Conservation (phyloP, 2,888 invertebrate genomes). For the Tenthredo amoena region DNA sequence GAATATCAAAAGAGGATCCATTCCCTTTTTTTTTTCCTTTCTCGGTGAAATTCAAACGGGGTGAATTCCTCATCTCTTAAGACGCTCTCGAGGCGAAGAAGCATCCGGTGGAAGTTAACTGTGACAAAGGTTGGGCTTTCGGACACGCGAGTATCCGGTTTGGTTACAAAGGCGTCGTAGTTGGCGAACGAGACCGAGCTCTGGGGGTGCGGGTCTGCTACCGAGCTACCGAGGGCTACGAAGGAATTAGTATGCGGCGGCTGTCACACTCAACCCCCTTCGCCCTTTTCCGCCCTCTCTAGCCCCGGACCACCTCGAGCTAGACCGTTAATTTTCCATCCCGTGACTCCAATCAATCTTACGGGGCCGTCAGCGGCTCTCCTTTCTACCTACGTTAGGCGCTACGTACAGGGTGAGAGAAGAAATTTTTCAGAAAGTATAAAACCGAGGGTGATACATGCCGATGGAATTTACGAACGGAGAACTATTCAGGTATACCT, state of each 20-base stretch:
- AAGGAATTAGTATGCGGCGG: constrained; percentile 74
- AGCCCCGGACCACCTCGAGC: constrained; percentile 62
- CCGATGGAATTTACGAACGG: neutral
- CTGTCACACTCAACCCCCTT: constrained; percentile 70
- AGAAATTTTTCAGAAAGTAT: neutral
- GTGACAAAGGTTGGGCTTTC: constrained; percentile 53
- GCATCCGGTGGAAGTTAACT: constrained; percentile 41
- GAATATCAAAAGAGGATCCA: neutral
- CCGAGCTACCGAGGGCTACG: constrained; percentile 37
- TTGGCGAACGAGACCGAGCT: constrained; percentile 8
- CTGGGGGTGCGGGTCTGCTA: constrained; percentile 1
- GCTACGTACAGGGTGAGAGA: neutral
- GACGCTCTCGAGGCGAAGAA: neutral
- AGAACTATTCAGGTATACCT: neutral
- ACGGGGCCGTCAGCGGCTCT: constrained; percentile 71
- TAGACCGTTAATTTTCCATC: constrained; percentile 77
- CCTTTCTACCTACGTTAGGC: constrained; percentile 63
- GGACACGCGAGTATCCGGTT: constrained; percentile 51
- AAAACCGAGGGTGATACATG: neutral
- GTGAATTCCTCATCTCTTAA: neutral
- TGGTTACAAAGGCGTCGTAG: constrained; percentile 45
- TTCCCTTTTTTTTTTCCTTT: too few species aligned
- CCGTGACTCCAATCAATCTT: constrained; percentile 77
- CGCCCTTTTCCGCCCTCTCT: constrained; percentile 63
- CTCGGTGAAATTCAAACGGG: neutral